phyloP scores from a whole-genome alignment of 2,113 vertebrate species.

The Myiopsitta monachus region DNA sequence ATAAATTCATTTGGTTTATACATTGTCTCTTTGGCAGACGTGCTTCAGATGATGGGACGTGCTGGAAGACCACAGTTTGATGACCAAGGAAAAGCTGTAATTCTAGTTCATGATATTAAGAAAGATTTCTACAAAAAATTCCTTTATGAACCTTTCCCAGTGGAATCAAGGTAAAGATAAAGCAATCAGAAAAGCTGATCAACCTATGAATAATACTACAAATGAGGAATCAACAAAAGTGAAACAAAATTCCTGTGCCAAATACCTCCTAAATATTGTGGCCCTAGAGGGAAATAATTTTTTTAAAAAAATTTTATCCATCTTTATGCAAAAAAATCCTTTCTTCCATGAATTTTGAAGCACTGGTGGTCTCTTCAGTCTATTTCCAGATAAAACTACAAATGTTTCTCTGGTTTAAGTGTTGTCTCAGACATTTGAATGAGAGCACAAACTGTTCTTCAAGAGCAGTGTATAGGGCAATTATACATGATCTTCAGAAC shows the following conservation, averaged over 20 bases:
- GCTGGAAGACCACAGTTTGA: constrained; percentile 97
- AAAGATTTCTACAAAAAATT: constrained; percentile 99
- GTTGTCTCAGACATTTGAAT: not conserved
- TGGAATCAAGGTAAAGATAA: constrained; percentile 90
- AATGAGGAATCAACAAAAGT: not conserved
- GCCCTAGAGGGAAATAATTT: not conserved
- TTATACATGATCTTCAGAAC: not conserved
- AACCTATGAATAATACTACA: not conserved
- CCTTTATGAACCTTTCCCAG: constrained; percentile 96
- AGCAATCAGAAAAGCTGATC: not conserved
- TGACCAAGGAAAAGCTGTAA: constrained; percentile 98
- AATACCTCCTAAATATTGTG: not conserved
- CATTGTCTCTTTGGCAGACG: constrained; percentile 80
- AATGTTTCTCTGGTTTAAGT: not conserved
- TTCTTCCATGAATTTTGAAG: not conserved
- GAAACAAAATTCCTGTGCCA: not conserved
- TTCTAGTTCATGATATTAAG: constrained; percentile 97
- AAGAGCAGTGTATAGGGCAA: not conserved
- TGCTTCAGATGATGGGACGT: constrained; percentile 99
- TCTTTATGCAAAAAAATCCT: not conserved
- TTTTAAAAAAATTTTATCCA: not conserved
- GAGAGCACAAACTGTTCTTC: not conserved
- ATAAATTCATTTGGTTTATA: not conserved
- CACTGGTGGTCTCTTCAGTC: not conserved
- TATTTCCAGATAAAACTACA: not conserved